Conservation (phyloP, 2,888 invertebrate genomes). For the Auanema sp. region DNA sequence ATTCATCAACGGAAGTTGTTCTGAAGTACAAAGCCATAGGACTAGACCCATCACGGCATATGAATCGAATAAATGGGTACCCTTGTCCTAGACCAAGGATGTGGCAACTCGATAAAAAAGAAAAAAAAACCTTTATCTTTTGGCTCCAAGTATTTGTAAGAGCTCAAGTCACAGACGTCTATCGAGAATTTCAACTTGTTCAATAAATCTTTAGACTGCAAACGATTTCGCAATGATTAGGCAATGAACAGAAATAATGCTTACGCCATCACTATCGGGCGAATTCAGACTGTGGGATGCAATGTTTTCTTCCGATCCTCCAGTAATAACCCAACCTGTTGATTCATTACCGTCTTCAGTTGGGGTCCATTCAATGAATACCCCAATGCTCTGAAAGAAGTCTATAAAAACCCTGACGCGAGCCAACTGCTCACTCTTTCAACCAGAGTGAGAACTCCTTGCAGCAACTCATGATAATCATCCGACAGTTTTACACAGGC, state of each 20-base stretch:
- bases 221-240: neutral
- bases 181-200: conserved; percentile 45
- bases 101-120: neutral
- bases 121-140: conserved; percentile 27
- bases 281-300: neutral
- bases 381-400: conserved; percentile 45
- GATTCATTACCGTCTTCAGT: conserved; percentile 35
- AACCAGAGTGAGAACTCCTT: conserved; percentile 47
- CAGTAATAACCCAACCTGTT: conserved; percentile 40
- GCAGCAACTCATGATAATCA: conserved; percentile 31
- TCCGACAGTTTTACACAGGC: conserved; percentile 40
- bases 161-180: conserved; percentile 60
- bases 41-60: conserved; percentile 75
- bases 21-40: conserved; percentile 84
- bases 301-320: conserved; percentile 16
- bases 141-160: conserved; percentile 51
- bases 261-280: too few species aligned
- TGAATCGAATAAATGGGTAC: conserved; percentile 67
- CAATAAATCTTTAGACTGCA: conserved; percentile 4
- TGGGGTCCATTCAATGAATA: conserved; percentile 62
- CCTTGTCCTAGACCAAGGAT: conserved; percentile 8
- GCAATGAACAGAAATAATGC: neutral
- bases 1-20: conserved; percentile 81
- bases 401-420: neutral
- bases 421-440: conserved; percentile 49